Base-by-base conservation (phyloP, 2,888 invertebrate species). In the Mesorhabditis belari region DNA sequence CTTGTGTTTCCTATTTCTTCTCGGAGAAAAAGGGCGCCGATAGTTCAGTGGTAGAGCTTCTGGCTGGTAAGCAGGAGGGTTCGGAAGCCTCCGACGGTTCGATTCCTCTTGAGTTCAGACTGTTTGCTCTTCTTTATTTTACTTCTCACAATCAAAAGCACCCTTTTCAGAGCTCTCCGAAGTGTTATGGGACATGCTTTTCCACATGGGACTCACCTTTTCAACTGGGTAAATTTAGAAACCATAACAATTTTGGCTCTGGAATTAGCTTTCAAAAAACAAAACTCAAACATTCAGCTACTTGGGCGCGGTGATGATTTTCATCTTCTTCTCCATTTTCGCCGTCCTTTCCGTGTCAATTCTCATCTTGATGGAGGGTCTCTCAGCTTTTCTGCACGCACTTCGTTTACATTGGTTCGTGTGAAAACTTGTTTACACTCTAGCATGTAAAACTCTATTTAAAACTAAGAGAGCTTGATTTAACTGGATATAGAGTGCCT, bases 311-410 rank as follows among this genome's bases (percentile, higher is more conserved):
- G 92, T 90, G 85, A 83, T 88, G 57, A 87, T 93, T 70, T 93
- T 90, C 85, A 83, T 88, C 58, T 87, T 93, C 70, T 99, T 96
- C 92, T 90, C 91, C 5, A 61, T 76, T 55, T n/a, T n/a, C n/a
- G n/a, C n/a, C n/a, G n/a, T n/a, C n/a, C 87, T 98, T 71, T 96
- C 96, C 51, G 87, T 98, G 49, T 66, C 73, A 55, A 77, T 79
- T 61, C 87, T 99, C 44, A 91, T 99, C 65, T 86, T 96, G 57
- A 99, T 99, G 98, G 98, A 99, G 85, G 98, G 98, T 2, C 87
- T 98, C 23, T 96, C 95, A 29, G 98, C 98, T 60, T 98, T 99
- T 86, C 87, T 98, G 75, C 98, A 98, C 84, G 95, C 96, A 19
- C 87, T 98, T 73, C 91, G 98, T 85, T 85, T 95, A 77, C 95